Evolutionary conservation across 2,113 vertebrate genomes (phyloP).

Genomic region (Microcebus griseorufus): DNA sequence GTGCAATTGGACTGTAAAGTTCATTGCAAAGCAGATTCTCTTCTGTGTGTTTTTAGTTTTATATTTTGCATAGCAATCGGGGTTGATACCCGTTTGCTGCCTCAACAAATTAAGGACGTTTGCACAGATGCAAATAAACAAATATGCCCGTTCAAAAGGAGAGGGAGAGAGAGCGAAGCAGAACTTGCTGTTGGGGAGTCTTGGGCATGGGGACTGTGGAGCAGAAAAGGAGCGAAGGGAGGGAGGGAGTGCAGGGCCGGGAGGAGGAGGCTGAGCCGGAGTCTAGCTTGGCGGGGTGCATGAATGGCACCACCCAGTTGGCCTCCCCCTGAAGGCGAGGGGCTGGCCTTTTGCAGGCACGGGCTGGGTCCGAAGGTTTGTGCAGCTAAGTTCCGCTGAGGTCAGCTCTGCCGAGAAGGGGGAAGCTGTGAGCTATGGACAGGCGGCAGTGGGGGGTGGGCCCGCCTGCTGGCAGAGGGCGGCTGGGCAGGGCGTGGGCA

Average conservation of each 20-base stretch:
- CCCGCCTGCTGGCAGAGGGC: too few species aligned
- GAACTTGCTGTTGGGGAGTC: background rate
- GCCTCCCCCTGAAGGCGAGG: background rate
- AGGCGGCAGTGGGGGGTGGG: background rate
- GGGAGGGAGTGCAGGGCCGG: background rate
- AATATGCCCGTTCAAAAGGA: too few species aligned
- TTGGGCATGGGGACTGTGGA: too few species aligned
- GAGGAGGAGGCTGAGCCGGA: background rate
- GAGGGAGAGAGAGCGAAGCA: too few species aligned
- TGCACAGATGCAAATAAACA: too few species aligned
- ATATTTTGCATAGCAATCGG: too few species aligned
- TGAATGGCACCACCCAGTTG: fast-evolving
- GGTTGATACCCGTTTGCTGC: too few species aligned
- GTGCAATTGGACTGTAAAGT: too few species aligned
- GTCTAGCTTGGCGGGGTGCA: background rate
- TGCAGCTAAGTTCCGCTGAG: background rate
- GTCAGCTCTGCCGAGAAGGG: background rate
- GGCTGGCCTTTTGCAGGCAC: background rate
- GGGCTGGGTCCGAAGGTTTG: background rate
- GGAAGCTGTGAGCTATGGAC: background rate
- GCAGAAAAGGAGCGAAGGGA: background rate
- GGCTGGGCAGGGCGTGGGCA: background rate
- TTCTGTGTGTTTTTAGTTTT: too few species aligned
- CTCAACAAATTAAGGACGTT: too few species aligned
- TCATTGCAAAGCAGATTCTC: too few species aligned